Evolutionary conservation across 2,888 invertebrate species (phyloP).

Genomic region (Augiades crinisus): DNA sequence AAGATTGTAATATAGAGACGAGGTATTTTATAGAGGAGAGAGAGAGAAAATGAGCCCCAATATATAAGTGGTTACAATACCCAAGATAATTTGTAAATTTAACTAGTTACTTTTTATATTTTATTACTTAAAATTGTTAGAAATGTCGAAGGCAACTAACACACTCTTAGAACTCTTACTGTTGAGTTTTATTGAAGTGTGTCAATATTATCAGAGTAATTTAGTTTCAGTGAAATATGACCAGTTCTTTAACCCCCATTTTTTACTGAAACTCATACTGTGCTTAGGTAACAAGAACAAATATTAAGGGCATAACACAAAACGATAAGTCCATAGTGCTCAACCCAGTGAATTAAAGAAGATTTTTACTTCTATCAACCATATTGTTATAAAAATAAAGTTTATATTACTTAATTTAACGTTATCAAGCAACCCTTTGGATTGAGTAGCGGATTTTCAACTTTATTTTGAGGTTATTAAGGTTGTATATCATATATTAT

Average conservation of each 20-base stretch:
- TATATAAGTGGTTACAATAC: too few relatives aligned
- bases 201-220: too few relatives aligned
- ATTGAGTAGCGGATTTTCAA: background rate
- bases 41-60: too few relatives aligned
- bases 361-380: background rate
- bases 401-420: background rate
- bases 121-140: too few relatives aligned
- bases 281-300: slow-evolving; percentile 13
- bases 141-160: too few relatives aligned
- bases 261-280: slow-evolving; percentile 14
- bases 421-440: background rate
- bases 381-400: background rate
- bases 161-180: too few relatives aligned
- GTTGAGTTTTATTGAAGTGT: too few relatives aligned
- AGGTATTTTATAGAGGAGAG: too few relatives aligned
- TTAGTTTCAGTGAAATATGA: background rate
- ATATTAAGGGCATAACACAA: slow-evolving; percentile 18
- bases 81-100: too few relatives aligned
- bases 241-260: slow-evolving; percentile 15
- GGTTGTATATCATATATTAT: background rate
- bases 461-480: background rate
- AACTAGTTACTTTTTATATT: too few relatives aligned
- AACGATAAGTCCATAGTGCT: slow-evolving; percentile 13
- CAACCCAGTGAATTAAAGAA: background rate
- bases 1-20: too few relatives aligned